Evolutionary conservation across 2,888 invertebrate species (phyloP).

Genomic region (Poecilobothrus nobilitatus): DNA sequence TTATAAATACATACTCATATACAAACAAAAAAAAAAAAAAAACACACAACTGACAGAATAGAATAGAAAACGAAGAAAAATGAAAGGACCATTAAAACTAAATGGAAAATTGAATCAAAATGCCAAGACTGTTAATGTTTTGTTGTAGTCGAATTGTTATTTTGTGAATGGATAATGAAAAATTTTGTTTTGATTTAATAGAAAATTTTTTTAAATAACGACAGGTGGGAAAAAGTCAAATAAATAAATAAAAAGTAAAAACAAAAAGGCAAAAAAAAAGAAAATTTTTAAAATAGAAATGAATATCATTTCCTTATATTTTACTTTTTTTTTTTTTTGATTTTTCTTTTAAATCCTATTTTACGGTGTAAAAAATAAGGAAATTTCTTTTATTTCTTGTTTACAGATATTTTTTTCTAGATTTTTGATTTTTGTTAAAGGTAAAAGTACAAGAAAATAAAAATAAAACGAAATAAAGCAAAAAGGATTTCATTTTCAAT

Average conservation of each 20-base stretch:
- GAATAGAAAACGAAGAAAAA: no score
- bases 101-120: background rate
- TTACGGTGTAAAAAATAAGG: background rate
- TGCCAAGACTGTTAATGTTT: background rate
- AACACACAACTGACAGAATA: no score
- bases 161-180: background rate
- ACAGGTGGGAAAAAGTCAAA: background rate
- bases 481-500: no score
- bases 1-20: no score
- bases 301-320: background rate
- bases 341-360: background rate
- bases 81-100: no score
- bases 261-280: background rate
- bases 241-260: background rate
- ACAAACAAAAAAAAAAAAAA: no score
- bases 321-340: background rate
- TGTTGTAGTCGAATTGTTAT: no score
- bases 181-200: no score
- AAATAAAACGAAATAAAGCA: no score
- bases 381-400: background rate
- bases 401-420: no score
- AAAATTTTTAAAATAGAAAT: background rate
- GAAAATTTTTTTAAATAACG: background rate
- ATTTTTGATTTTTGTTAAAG: no score
- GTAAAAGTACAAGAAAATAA: no score